These are phyloP conservation scores for Phalacrocorax brasilianus DNA, from an alignment of 2,113 vertebrate genomes.

Conservation along the genomic window DNA sequence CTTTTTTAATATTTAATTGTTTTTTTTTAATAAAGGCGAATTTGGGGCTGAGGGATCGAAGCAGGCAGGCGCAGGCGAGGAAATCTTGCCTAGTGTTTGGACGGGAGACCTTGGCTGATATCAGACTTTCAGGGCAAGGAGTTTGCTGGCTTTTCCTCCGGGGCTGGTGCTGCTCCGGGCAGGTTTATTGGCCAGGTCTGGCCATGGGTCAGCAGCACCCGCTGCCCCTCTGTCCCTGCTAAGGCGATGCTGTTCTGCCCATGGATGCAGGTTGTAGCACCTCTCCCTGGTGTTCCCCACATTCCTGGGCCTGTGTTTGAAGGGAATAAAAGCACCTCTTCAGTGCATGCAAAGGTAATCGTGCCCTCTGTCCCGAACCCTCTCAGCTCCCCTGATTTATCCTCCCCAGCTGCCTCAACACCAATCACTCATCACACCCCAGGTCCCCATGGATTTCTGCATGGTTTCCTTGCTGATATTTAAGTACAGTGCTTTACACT, in stretches of 20 bases:
- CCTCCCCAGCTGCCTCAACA: accelerated
- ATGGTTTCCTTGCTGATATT: neutral
- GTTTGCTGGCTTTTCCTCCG: neutral
- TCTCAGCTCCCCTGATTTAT: neutral
- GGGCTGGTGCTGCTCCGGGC: neutral
- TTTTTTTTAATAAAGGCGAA: neutral
- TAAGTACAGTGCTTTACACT: neutral
- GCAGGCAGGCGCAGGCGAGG: neutral
- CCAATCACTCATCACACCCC: accelerated
- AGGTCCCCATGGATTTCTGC: neutral
- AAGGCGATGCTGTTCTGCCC: neutral
- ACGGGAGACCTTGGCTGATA: neutral
- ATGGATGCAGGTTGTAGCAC: neutral
- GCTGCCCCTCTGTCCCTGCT: neutral
- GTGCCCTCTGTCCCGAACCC: neutral
- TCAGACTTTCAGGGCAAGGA: neutral
- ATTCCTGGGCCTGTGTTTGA: neutral
- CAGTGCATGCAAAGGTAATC: neutral
- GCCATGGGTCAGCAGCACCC: neutral
- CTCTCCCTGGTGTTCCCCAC: neutral
- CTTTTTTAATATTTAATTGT: neutral
- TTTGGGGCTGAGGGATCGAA: neutral
- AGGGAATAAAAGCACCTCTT: neutral
- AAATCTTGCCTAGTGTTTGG: neutral
- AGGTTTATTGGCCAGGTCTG: neutral